A percentile compares a stretch with the other conserved stretches of the same genome.
Conservation (phyloP, 2,797 vertebrate genomes). For the Lepus townsendii region DNA sequence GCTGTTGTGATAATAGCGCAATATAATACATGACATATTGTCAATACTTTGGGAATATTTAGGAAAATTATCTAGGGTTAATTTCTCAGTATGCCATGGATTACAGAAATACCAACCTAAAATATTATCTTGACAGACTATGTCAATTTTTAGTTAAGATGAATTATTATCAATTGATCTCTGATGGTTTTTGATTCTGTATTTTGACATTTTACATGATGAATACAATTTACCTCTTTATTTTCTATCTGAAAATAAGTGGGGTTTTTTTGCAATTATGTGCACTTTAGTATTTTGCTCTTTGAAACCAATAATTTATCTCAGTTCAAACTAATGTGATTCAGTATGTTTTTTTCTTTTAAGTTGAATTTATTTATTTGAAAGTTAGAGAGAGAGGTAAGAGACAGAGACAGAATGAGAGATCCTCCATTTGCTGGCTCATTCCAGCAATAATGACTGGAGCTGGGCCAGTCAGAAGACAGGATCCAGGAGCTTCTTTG, state of each 20-base stretch:
- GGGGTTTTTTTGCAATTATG: neutral
- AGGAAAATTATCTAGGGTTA: neutral
- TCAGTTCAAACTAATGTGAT: neutral
- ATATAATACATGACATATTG: neutral
- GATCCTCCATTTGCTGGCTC: neutral
- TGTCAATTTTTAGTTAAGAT: slow-evolving; percentile 27
- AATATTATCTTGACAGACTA: neutral
- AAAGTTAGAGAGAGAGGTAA: too few species aligned
- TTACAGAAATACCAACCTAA: neutral
- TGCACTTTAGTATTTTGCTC: neutral
- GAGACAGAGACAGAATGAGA: neutral
- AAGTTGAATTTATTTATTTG: too few species aligned
- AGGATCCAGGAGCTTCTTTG: too few species aligned
- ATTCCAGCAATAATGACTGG: neutral
- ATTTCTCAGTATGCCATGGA: neutral
- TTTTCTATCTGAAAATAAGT: neutral
- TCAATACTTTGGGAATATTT: neutral
- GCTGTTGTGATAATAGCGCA: neutral
- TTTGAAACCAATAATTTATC: neutral
- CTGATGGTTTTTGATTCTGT: neutral
- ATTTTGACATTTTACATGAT: neutral
- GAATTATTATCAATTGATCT: neutral
- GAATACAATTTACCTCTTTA: neutral
- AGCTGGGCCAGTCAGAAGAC: neutral
- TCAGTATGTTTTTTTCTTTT: neutral